Percentiles rank a stretch among this genome's conserved stretches.
These are phyloP conservation scores for Alosa sapidissima DNA, from an alignment of 2,797 vertebrate genomes.

Conservation along the genomic window DNA sequence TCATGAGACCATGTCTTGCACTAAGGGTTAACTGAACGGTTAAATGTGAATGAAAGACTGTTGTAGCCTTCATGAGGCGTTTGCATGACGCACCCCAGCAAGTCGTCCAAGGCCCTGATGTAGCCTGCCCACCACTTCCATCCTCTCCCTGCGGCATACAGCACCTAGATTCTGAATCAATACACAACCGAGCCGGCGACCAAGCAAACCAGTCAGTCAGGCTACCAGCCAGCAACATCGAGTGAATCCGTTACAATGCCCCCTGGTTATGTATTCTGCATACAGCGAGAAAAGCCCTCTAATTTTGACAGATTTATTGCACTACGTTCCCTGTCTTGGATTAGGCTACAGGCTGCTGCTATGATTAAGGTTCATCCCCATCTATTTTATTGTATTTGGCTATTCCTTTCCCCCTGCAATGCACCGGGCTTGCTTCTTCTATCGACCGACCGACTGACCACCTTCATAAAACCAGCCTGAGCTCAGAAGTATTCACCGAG, in stretches of 20 bases:
- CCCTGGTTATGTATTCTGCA: background rate
- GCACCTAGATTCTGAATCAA: background rate
- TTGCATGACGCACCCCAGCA: background rate
- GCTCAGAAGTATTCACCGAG: background rate
- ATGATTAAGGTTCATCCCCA: background rate
- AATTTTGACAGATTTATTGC: constrained; percentile 23
- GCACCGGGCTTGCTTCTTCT: background rate
- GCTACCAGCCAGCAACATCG: background rate
- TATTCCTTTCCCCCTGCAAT: background rate
- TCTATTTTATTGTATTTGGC: background rate
- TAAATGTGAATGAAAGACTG: background rate
- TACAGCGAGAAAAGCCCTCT: background rate
- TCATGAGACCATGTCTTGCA: background rate
- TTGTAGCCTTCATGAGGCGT: background rate
- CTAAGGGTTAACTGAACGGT: background rate
- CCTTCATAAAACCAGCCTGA: background rate
- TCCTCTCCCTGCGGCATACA: background rate
- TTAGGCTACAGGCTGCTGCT: background rate
- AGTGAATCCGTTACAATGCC: background rate
- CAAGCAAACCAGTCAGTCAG: background rate
- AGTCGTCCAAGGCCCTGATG: constrained; percentile 10
- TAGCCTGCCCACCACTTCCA: background rate
- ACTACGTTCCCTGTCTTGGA: background rate
- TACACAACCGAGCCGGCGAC: background rate
- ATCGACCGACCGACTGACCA: background rate